Percentiles rank a stretch among this genome's conserved stretches.
phyloP scores from a whole-genome alignment of 2,113 vertebrate species.

The Hippolais icterina region DNA sequence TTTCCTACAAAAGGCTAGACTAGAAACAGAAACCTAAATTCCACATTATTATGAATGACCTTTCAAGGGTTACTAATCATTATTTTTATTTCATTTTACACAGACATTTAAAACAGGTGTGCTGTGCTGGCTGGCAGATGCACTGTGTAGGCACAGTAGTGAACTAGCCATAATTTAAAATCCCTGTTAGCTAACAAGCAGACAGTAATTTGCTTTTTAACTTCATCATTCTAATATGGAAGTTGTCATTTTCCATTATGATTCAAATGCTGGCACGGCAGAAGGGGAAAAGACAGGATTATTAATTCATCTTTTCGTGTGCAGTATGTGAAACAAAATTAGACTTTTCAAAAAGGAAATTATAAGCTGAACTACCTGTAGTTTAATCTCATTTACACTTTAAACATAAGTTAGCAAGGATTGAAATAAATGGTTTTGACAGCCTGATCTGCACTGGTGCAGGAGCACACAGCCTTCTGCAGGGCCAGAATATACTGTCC shows the following conservation, averaged over 20 bases:
- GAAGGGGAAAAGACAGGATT: neutral
- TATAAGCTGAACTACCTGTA: neutral
- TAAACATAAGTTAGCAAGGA: neutral
- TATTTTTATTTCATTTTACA: neutral
- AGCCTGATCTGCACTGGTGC: neutral
- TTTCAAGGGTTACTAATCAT: neutral
- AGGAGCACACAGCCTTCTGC: neutral
- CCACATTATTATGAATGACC: neutral
- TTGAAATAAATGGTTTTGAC: neutral
- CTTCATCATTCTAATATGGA: neutral
- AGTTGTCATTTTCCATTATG: neutral
- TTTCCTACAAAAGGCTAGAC: neutral
- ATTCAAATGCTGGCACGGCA: neutral
- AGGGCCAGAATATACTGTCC: neutral
- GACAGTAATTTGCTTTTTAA: neutral
- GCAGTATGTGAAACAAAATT: neutral
- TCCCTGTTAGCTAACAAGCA: neutral
- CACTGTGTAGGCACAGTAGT: neutral
- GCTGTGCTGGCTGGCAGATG: neutral
- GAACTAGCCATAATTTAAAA: neutral
- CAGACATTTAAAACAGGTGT: neutral
- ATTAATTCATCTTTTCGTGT: neutral
- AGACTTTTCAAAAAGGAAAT: neutral
- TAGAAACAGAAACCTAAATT: neutral
- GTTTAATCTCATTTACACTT: neutral